Evolutionary conservation across 2,888 invertebrate genomes (phyloP).

Genomic region (Harmothoe impar): DNA sequence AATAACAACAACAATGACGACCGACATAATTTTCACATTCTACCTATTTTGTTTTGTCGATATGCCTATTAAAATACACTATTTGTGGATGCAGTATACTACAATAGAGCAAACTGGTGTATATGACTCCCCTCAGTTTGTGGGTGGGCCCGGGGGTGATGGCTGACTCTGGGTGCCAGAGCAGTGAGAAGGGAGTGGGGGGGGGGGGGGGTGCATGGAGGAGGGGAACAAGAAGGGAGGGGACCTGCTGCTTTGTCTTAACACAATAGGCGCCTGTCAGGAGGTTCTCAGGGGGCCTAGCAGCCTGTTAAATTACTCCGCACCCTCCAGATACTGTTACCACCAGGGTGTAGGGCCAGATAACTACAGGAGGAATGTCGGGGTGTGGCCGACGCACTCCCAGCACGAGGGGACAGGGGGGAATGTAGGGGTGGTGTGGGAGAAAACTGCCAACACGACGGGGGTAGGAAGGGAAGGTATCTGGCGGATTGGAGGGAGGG

Average conservation of each 20-base stretch:
- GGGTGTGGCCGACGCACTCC: background rate
- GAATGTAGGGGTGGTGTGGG: too few species aligned
- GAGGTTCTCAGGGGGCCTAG: background rate
- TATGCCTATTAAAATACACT: too few species aligned
- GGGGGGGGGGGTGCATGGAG: background rate
- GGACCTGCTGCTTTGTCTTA: background rate
- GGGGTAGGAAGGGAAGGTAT: too few species aligned
- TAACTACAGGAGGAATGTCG: background rate
- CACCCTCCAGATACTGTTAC: background rate
- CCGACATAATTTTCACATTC: too few species aligned
- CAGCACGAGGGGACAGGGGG: too few species aligned
- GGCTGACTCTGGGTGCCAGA: background rate
- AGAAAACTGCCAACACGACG: too few species aligned
- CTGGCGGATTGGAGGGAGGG: too few species aligned
- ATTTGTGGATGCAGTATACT: too few species aligned
- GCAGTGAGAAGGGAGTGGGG: background rate
- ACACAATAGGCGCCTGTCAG: constrained; percentile 6
- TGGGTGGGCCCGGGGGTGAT: background rate
- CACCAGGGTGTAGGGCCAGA: background rate
- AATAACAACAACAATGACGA: too few species aligned
- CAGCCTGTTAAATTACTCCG: constrained; percentile 5
- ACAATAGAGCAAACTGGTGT: too few species aligned
- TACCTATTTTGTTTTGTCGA: too few species aligned
- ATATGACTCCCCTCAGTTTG: background rate
- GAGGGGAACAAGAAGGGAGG: background rate